These are phyloP conservation scores for Lasioglossum villosulum DNA, from an alignment of 2,888 invertebrate species.

Conservation along the genomic window DNA sequence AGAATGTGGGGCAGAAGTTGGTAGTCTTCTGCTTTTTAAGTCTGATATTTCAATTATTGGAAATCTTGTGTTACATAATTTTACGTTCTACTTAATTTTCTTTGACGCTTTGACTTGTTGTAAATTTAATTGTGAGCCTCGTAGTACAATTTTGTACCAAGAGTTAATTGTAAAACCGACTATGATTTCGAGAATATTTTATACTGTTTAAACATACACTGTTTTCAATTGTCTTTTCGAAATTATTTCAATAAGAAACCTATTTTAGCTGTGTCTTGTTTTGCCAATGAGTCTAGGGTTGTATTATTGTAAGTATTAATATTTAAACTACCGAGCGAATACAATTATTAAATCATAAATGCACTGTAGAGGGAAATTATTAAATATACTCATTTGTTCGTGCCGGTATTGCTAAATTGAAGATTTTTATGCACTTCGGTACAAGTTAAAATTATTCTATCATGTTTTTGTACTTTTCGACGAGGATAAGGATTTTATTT, in stretches of 20 bases:
- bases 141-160: not conserved
- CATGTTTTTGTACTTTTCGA: not conserved
- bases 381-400: not conserved
- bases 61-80: not conserved
- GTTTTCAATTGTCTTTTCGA: too few relatives aligned
- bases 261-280: not conserved
- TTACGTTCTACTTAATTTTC: not conserved
- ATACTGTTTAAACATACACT: too few relatives aligned
- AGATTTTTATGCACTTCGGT: not conserved
- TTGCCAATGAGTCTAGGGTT: not conserved
- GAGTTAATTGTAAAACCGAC: not conserved
- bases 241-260: not conserved
- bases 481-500: not conserved
- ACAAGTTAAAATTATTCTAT: not conserved
- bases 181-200: too few relatives aligned
- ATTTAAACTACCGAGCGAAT: not conserved
- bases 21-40: not conserved
- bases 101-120: not conserved
- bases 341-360: not conserved
- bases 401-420: not conserved
- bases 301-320: not conserved
- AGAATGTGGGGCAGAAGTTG: not conserved
- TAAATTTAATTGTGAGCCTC: not conserved
- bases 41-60: not conserved
- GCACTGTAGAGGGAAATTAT: not conserved